A percentile compares a stretch with the other conserved stretches of the same genome.
Evolutionary conservation across 2,888 invertebrate species (phyloP).

Genomic region (Mayetiola destructor): DNA sequence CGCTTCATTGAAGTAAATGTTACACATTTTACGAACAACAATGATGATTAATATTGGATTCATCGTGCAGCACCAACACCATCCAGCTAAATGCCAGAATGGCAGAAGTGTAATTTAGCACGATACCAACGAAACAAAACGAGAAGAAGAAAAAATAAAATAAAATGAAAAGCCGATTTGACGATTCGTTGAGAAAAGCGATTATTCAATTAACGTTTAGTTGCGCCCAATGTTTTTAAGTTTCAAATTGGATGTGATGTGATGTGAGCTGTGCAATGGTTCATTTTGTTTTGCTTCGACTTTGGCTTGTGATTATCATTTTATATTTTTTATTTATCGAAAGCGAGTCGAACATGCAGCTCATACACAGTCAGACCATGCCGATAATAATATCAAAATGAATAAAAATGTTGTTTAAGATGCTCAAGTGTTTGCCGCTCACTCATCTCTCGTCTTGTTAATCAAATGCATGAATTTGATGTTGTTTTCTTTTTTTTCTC

Average conservation of each 20-base stretch:
- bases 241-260: no score
- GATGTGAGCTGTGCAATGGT: background rate
- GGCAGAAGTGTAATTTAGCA: no score
- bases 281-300: constrained; percentile 5
- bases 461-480: background rate
- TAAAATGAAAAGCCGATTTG: background rate
- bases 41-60: no score
- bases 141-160: background rate
- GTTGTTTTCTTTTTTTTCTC: background rate
- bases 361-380: no score
- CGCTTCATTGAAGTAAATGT: constrained; percentile 1
- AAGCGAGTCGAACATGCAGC: background rate
- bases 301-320: no score
- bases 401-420: no score
- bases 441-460: background rate
- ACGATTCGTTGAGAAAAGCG: constrained; percentile 10
- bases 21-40: constrained; percentile 7
- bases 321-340: no score
- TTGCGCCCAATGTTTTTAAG: background rate
- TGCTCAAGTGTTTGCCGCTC: no score
- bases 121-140: background rate
- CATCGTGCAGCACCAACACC: background rate
- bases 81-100: no score
- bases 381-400: no score
- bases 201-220: constrained; percentile 9